Conservation (phyloP, 2,113 vertebrate genomes). For the Podarcis raffonei region DNA sequence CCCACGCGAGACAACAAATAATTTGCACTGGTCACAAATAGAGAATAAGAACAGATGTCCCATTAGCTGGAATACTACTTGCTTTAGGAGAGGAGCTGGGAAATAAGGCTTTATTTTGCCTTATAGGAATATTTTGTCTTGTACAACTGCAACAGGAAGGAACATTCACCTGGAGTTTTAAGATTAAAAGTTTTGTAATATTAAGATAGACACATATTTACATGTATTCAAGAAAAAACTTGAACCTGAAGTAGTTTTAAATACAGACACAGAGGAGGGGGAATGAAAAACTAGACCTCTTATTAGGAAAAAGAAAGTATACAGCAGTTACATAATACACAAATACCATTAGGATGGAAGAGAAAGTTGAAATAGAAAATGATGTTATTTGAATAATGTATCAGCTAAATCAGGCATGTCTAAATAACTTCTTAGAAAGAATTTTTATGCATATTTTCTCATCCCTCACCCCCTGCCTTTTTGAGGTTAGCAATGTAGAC, state of each 20-base stretch:
- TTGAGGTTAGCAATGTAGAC: constrained; percentile 27
- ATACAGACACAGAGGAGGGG: neutral
- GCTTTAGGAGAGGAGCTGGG: neutral
- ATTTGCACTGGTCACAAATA: neutral
- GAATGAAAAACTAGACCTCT: neutral
- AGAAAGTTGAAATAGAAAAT: constrained; percentile 18
- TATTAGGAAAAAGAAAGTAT: neutral
- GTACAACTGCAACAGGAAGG: neutral
- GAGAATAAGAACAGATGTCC: neutral
- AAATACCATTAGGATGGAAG: neutral
- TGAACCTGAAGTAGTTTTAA: constrained; percentile 14
- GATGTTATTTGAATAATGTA: constrained; percentile 7
- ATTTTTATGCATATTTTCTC: constrained; percentile 2
- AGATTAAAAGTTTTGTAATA: neutral
- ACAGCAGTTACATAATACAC: constrained; percentile 44
- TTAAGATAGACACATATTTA: neutral
- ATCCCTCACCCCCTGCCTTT: neutral
- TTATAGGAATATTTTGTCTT: neutral
- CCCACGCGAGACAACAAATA: neutral
- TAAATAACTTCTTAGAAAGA: neutral
- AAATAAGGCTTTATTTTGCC: neutral
- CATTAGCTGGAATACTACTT: neutral
- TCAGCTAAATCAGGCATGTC: constrained; percentile 23
- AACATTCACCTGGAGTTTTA: neutral
- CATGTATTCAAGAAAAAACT: neutral